phyloP scores from a whole-genome alignment of 2,113 vertebrate species.

The Regulus satrapa region DNA sequence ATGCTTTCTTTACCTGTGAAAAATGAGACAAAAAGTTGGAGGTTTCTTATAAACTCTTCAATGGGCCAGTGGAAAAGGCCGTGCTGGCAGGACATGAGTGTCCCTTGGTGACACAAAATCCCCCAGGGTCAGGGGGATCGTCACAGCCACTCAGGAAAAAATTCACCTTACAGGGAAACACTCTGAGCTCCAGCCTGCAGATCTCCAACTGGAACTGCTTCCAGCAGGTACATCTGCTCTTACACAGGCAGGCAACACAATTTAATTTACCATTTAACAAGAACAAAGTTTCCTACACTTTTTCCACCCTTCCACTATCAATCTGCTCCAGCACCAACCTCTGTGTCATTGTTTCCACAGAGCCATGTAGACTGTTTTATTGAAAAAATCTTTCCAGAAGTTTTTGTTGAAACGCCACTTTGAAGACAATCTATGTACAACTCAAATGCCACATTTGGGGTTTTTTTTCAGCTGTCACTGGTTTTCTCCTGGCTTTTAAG shows the following conservation, averaged over 20 bases:
- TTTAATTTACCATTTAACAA: background rate
- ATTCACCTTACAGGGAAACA: background rate
- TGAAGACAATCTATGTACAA: background rate
- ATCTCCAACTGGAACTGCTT: background rate
- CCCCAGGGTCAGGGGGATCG: background rate
- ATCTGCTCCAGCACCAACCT: background rate
- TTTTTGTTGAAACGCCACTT: background rate
- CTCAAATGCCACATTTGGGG: background rate
- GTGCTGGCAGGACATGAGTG: background rate
- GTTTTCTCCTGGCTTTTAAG: background rate
- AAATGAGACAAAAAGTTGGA: background rate
- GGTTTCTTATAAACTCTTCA: background rate
- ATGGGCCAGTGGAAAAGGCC: background rate
- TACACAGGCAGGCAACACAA: background rate
- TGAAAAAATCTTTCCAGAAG: background rate
- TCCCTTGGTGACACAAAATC: background rate
- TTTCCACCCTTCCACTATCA: slow-evolving; percentile 1
- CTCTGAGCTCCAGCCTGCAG: background rate
- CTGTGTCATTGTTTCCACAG: background rate
- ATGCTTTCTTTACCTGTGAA: background rate
- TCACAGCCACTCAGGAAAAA: background rate
- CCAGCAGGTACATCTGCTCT: background rate
- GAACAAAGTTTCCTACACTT: background rate
- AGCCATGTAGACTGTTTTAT: background rate
- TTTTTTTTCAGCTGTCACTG: background rate